Conservation (phyloP, 2,797 vertebrate species). For the Argyrosomus regius region DNA sequence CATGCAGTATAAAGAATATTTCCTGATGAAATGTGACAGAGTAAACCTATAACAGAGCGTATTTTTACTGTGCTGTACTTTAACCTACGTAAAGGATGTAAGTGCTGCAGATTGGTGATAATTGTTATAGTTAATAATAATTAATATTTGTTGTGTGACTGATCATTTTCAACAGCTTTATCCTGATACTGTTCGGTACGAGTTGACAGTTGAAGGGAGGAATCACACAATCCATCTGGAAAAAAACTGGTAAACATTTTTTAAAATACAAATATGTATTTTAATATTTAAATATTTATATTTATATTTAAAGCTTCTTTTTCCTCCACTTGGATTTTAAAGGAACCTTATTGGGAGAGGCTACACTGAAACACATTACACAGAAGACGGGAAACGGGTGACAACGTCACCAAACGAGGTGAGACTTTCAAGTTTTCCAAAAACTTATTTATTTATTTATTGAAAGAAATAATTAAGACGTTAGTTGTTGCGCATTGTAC, state of each 20-base stretch:
- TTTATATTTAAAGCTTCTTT: neutral
- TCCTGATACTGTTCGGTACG: constrained; percentile 85
- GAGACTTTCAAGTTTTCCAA: constrained; percentile 3
- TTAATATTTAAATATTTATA: neutral
- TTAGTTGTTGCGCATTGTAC: too few species aligned
- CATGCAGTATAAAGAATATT: too few species aligned
- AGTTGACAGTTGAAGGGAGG: constrained; percentile 79
- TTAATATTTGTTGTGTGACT: neutral
- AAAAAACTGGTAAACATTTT: constrained; percentile 87
- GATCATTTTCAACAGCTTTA: constrained; percentile 69
- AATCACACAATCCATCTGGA: constrained; percentile 86
- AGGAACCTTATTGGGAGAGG: constrained; percentile 87
- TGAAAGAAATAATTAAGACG: too few species aligned
- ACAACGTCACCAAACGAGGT: constrained; percentile 82
- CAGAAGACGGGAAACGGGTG: constrained; percentile 83
- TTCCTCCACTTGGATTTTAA: neutral
- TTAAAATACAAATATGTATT: neutral
- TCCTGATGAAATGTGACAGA: neutral
- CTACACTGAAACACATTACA: constrained; percentile 88
- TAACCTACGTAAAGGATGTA: neutral
- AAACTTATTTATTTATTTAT: too few species aligned
- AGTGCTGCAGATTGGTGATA: neutral
- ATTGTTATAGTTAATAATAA: neutral
- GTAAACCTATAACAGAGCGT: neutral
- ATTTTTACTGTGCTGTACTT: neutral